These are phyloP conservation scores for Picathartes gymnocephalus DNA, from an alignment of 2,113 vertebrate species.

Conservation along the genomic window DNA sequence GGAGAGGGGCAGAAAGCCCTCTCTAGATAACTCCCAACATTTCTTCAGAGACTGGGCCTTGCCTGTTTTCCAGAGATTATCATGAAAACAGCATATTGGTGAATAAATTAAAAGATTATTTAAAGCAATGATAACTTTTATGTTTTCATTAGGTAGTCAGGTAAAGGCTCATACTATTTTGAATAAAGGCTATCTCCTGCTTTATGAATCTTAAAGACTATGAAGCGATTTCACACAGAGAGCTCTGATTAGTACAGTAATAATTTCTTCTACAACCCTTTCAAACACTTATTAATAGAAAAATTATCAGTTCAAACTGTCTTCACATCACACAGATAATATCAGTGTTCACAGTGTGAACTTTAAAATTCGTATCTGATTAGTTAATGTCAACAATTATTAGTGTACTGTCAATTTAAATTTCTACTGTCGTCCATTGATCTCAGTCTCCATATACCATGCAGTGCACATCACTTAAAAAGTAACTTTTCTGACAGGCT, in stretches of 20 bases:
- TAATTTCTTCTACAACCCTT: conserved; percentile 71
- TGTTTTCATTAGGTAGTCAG: conserved; percentile 20
- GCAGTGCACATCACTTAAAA: background rate
- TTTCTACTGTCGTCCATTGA: background rate
- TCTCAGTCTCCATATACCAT: background rate
- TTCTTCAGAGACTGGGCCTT: background rate
- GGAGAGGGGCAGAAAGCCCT: background rate
- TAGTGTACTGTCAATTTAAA: background rate
- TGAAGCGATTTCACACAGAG: conserved; percentile 70
- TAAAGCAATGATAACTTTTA: conserved; percentile 11
- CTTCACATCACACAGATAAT: conserved; percentile 44
- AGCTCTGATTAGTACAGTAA: conserved; percentile 66
- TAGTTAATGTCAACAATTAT: conserved; percentile 9
- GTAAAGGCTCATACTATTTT: conserved; percentile 40
- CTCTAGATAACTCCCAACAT: background rate
- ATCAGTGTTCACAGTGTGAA: conserved; percentile 37
- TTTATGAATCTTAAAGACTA: conserved; percentile 15
- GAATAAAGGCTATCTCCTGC: conserved; percentile 22
- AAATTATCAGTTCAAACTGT: conserved; percentile 33
- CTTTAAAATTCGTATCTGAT: conserved; percentile 41
- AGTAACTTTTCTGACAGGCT: background rate
- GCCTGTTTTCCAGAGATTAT: conserved; percentile 5
- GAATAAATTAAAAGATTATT: background rate
- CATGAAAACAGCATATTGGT: background rate
- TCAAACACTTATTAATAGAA: conserved; percentile 64